Evolutionary conservation across 2,797 vertebrate genomes (phyloP).

Genomic region (Salmo trutta): DNA sequence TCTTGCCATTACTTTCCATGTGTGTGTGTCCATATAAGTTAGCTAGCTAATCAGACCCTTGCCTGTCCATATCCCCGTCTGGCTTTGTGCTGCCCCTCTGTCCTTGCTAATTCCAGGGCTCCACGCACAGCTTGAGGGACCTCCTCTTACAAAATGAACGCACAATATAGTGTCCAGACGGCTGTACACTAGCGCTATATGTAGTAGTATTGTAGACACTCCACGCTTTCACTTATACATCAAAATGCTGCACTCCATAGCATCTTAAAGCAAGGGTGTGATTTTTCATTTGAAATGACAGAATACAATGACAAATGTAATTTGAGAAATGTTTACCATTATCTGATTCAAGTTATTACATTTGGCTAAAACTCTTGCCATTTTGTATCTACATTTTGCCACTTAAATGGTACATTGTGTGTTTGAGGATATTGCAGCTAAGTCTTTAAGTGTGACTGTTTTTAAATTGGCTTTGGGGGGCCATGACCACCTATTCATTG

Average conservation of each 20-base stretch:
- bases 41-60: constrained; percentile 3
- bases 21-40: constrained; percentile 7
- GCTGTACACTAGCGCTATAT: constrained; percentile 47
- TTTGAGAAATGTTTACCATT: not conserved
- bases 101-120: constrained; percentile 9
- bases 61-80: constrained; percentile 7
- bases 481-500: not conserved
- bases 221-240: not conserved
- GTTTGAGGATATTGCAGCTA: constrained; percentile 7
- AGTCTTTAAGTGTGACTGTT: not conserved
- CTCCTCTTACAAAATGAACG: constrained; percentile 49
- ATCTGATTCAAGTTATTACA: not conserved
- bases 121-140: constrained; percentile 9
- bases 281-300: constrained; percentile 6
- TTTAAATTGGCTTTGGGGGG: not conserved
- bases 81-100: constrained; percentile 12
- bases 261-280: constrained; percentile 14
- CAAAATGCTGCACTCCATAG: constrained; percentile 10
- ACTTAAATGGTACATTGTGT: constrained; percentile 16
- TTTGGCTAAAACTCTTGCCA: constrained; percentile 18
- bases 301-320: not conserved
- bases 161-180: constrained; percentile 62
- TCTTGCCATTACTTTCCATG: constrained; percentile 6
- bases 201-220: constrained; percentile 32
- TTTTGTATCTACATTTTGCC: not conserved